Evolutionary conservation across 1,140 invertebrate genomes (phyloP), one percentile per base, ranked within the genome.

Genomic region (Zaprionus inermis): DNA sequence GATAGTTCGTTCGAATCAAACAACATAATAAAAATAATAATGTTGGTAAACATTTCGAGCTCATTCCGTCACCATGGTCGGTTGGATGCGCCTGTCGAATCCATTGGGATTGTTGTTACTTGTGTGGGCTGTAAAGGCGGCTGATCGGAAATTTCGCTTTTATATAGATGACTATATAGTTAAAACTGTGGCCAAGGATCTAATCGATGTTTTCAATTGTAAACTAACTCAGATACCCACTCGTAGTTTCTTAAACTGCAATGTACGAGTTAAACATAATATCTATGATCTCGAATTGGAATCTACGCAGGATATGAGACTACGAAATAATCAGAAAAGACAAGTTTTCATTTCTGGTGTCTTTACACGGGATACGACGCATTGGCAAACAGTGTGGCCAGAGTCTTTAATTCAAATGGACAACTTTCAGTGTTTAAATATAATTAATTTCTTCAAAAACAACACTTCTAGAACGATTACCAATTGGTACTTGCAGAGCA

Each of bases 401-500:
- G 2, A 7, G 14, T 5, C 7, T 34, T 68, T 5, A 14, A 58
- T 22, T 28, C 10, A 11, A 49, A 22, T 34, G 1, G 36, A 16
- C 5, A 44, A 16, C n/a, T 9, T 16, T 3, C 0, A 16, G n/a
- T 0, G 7, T 3, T 16, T 16, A 24, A 20, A 55, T 55, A 30
- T 30, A 2, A 24, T 56, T 22, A 11, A 16, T 1, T 28, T 28
- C 55, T 28, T 4, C 6, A 9, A 16, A 16, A 16, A 16, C 7
- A 2, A 16, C 3, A 9, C 52, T 59, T 14, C 1, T 34, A 81
- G 78, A 60, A 80, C 73, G 3, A 9, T 84, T 2, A 67, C 1
- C 10, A 65, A 84, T 22, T 83, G 69, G 65, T 44, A 56, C 65
- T 14, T 84, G 52, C 51, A 67, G 3, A 81, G 77, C 12, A 34